Base-by-base conservation (phyloP, 1,140 invertebrate species). In the Drosophila watanabei region DNA sequence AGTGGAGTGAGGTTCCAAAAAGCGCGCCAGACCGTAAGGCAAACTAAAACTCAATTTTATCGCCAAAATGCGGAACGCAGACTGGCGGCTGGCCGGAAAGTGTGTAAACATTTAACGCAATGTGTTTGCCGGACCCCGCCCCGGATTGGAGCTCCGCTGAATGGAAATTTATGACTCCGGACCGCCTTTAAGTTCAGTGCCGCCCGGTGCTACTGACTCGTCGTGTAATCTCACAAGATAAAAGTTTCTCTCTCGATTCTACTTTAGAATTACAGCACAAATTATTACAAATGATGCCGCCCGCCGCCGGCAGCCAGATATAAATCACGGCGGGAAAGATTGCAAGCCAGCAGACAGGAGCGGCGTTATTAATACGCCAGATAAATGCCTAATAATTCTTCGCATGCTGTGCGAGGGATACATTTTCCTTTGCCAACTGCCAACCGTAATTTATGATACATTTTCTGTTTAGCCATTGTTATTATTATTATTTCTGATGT, bases 21-120 rank as follows among this genome's bases (percentile, higher is more conserved):
- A 59, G 37, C 68, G 84, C 80, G 84, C 18, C 75, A 83, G 80
- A 48, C 59, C 69, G 73, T 83, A 56, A 80, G 66, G 66, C 56
- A 69, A 79, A 82, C 83, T 75, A 70, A 90, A 89, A 89, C 70
- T 85, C 79, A 90, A 82, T 89, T 90, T 90, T 85, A 85, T 82
- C 60, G 82, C 78, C 80, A 73, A 66, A 80, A 60, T 71, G 80
- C 59, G 39, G 30, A 46, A 64, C 64, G n/a, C 73, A 61, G 68
- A 62, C 58, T 57, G 62, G 65, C 61, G 59, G 41, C 16, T 56
- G 49, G 60, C 66, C 64, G 57, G 80, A 79, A 86, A 86, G 79
- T 86, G 68, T 66, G 75, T 56, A 75, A 79, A 72, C 75, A 75
- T 85, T 88, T 82, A 88, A 68, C 73, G 61, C 57, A 59, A 68